Conservation (phyloP, 2,888 invertebrate genomes). For the Chironomus riparius region DNA sequence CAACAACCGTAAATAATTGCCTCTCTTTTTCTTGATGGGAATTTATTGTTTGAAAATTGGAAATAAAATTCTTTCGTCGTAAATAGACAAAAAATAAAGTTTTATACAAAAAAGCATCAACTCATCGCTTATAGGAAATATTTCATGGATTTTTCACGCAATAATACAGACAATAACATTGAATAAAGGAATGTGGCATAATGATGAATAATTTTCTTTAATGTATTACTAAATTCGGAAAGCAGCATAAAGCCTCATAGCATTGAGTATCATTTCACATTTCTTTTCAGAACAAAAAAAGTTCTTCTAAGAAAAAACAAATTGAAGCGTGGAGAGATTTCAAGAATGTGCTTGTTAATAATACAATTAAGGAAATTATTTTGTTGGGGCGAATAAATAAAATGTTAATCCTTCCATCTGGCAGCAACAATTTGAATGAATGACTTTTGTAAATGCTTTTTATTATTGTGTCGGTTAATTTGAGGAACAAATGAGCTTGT, state of each 20-base stretch:
- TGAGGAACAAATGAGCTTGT: too few relatives aligned
- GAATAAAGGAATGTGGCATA: not conserved
- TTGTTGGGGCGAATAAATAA: too few relatives aligned
- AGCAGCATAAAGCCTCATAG: not conserved
- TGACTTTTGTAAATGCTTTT: not conserved
- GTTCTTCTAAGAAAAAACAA: not conserved
- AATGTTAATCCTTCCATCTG: not conserved
- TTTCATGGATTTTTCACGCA: slow-evolving; percentile 8
- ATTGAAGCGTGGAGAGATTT: not conserved
- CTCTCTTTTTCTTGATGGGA: not conserved
- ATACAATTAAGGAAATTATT: too few relatives aligned
- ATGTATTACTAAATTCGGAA: not conserved
- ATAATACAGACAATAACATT: slow-evolving; percentile 12
- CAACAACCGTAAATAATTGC: slow-evolving; percentile 8
- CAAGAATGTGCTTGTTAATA: too few relatives aligned
- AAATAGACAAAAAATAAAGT: not conserved
- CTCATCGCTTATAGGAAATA: not conserved
- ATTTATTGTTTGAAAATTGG: not conserved
- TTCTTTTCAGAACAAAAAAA: not conserved
- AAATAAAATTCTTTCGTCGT: not conserved
- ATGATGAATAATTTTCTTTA: slow-evolving; percentile 13
- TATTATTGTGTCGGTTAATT: too few relatives aligned
- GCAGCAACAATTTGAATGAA: not conserved
- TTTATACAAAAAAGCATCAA: too few relatives aligned
- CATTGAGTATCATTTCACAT: not conserved